These are phyloP conservation scores for Manduca sexta DNA, from an alignment of 1,140 invertebrate genomes.

Conservation along the genomic window DNA sequence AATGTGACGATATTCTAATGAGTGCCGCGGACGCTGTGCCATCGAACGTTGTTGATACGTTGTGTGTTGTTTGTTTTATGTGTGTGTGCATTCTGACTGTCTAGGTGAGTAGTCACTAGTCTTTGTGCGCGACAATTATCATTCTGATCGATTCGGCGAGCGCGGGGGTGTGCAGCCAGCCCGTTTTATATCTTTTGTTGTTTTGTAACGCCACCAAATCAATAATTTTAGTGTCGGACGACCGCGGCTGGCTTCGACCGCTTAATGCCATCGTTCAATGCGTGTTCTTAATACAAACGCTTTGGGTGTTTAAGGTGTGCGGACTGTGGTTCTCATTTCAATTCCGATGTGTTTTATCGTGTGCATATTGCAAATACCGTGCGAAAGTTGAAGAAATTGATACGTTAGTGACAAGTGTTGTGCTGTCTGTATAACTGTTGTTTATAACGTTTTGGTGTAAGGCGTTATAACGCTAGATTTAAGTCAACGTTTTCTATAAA, in stretches of 20 bases:
- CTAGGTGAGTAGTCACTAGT: conserved; percentile 63
- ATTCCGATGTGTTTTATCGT: not conserved
- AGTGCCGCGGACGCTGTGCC: conserved; percentile 26
- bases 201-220: conserved; percentile 68
- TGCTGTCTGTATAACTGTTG: not conserved
- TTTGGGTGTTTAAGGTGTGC: conserved; percentile 1
- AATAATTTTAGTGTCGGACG: conserved; percentile 67
- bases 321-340: not conserved
- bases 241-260: conserved; percentile 33
- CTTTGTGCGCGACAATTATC: conserved; percentile 72
- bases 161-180: conserved; percentile 57
- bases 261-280: conserved; percentile 15
- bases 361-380: conserved; percentile 1
- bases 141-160: conserved; percentile 68
- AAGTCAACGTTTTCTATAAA: not conserved
- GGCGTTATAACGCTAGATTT: not conserved
- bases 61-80: conserved; percentile 60
- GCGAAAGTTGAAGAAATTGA: conserved; percentile 3
- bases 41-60: conserved; percentile 44
- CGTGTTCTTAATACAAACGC: not conserved
- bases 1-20: conserved; percentile 36
- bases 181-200: conserved; percentile 71
- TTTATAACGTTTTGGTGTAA: not conserved
- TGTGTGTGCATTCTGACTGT: conserved; percentile 54
- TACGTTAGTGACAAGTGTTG: not conserved